Conservation (phyloP, 2,113 vertebrate genomes). For the Setophaga kirtlandii region DNA sequence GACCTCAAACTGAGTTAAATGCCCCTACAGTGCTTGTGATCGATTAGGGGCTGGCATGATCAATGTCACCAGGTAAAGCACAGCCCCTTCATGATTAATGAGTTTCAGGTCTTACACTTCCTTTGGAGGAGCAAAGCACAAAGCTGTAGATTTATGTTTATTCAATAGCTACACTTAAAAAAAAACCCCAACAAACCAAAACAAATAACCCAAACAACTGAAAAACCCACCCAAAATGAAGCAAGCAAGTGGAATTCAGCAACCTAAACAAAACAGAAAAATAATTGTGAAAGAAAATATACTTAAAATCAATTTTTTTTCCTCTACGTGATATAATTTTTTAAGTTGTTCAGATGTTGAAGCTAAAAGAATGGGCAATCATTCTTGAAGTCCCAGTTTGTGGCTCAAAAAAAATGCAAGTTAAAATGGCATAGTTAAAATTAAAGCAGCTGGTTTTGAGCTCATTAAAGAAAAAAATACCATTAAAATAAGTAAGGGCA, state of each 20-base stretch:
- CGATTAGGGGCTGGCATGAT: neutral
- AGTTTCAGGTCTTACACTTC: neutral
- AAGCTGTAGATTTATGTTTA: neutral
- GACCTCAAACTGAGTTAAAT: conserved; percentile 3
- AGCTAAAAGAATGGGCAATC: neutral
- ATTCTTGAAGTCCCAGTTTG: neutral
- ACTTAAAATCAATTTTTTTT: neutral
- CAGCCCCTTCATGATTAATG: neutral
- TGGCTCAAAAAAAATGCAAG: neutral
- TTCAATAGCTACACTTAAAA: neutral
- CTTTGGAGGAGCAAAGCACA: neutral
- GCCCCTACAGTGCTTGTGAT: neutral
- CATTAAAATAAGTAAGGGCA: neutral
- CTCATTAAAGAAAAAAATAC: neutral
- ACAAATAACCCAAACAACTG: neutral
- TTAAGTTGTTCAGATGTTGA: neutral
- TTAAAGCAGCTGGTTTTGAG: neutral
- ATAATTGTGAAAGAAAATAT: neutral
- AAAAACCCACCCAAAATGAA: neutral
- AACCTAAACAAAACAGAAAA: neutral
- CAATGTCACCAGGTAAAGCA: neutral
- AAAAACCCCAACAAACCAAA: neutral
- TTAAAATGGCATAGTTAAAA: neutral
- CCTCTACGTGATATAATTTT: neutral
- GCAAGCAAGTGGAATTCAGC: neutral